phyloP scores from a whole-genome alignment of 1,140 invertebrate species.

The Eulimnadia texana region DNA sequence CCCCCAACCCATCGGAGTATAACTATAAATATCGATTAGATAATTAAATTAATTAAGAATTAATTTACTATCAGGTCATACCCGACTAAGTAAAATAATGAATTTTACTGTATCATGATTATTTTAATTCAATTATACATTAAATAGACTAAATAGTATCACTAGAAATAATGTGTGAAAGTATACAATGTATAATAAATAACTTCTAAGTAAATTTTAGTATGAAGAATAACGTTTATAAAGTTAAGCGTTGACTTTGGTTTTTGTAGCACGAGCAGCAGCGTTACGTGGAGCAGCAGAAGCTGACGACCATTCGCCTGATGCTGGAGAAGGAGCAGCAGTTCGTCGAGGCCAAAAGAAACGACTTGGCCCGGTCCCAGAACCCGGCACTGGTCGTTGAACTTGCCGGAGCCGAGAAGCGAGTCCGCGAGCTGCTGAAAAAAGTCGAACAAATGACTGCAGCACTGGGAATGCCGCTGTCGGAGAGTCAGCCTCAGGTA shows the following conservation, averaged over 20 bases:
- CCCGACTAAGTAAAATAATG: neutral
- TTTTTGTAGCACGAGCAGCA: constrained; percentile 51
- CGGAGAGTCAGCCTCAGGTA: constrained; percentile 8
- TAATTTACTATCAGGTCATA: neutral
- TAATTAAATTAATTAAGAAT: neutral
- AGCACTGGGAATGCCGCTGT: constrained; percentile 25
- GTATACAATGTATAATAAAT: too few species aligned
- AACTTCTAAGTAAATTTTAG: too few species aligned
- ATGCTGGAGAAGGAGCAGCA: constrained; percentile 67
- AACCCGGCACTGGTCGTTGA: constrained; percentile 35
- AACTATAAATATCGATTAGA: constrained; percentile 19
- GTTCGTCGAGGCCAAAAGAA: constrained; percentile 53
- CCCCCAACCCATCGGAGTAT: constrained; percentile 75
- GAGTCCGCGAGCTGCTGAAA: constrained; percentile 44
- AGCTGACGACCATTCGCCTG: constrained; percentile 55
- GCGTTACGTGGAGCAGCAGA: constrained; percentile 53
- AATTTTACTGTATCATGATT: neutral
- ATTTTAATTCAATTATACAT: too few species aligned
- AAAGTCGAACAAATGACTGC: constrained; percentile 30
- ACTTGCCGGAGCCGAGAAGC: constrained; percentile 41
- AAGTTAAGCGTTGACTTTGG: neutral
- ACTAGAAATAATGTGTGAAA: too few species aligned
- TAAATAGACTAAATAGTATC: too few species aligned
- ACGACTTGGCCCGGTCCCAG: constrained; percentile 36
- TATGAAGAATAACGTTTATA: too few species aligned